These are phyloP conservation scores for Corythaeola cristata DNA, from an alignment of 2,113 vertebrate species.

Conservation along the genomic window DNA sequence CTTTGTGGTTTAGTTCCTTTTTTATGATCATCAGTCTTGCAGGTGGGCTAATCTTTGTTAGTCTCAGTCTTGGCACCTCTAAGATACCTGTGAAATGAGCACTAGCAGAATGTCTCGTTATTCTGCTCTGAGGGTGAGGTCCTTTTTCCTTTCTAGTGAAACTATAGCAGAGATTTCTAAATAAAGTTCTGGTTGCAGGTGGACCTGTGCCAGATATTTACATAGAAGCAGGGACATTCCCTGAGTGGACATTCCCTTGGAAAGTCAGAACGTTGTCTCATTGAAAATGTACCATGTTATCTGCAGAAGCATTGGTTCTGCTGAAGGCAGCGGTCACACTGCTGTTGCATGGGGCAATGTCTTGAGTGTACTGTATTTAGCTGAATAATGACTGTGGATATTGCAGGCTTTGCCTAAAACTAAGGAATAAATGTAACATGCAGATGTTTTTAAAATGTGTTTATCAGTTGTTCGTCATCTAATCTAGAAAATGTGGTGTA, in stretches of 20 bases:
- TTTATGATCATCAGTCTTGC: not conserved
- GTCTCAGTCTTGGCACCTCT: not conserved
- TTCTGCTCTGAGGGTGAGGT: not conserved
- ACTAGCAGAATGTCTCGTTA: not conserved
- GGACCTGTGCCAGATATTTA: not conserved
- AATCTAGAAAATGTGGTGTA: not conserved
- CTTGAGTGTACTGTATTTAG: not conserved
- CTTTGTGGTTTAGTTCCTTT: not conserved
- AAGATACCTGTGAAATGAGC: not conserved
- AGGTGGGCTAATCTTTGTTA: not conserved
- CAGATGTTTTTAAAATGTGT: not conserved
- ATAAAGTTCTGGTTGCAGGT: not conserved
- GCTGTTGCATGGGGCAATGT: not conserved
- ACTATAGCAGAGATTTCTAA: not conserved
- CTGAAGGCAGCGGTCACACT: not conserved
- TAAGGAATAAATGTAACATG: not conserved
- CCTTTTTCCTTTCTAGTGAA: not conserved
- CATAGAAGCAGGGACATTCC: not conserved
- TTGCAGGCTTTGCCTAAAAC: not conserved
- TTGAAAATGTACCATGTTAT: not conserved
- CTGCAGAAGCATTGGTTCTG: not conserved
- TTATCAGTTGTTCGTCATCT: not conserved
- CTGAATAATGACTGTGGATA: not conserved
- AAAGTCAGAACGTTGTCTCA: not conserved
- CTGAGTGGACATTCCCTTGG: not conserved